Evolutionary conservation across 2,797 vertebrate genomes (phyloP).

Genomic region (Tadarida brasiliensis): DNA sequence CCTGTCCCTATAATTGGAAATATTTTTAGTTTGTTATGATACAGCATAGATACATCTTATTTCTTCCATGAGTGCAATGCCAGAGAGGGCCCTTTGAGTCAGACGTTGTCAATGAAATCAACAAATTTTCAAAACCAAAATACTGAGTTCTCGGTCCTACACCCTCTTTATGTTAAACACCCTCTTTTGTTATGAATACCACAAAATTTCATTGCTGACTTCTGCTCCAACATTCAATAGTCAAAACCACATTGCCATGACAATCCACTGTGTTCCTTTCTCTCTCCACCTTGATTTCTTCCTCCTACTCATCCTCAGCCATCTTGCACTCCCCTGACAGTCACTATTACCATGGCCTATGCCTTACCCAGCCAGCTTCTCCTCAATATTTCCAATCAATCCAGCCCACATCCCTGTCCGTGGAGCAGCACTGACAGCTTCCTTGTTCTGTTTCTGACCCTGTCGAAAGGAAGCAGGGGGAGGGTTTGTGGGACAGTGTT

Average conservation of each 20-base stretch:
- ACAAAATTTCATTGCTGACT: background rate
- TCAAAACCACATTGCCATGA: background rate
- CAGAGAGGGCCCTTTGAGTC: background rate
- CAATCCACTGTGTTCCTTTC: background rate
- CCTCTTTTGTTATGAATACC: background rate
- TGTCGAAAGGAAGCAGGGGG: too few species aligned
- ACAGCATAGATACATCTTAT: background rate
- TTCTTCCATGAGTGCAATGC: background rate
- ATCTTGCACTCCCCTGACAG: background rate
- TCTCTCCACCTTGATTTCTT: background rate
- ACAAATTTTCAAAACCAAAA: background rate
- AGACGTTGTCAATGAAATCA: background rate
- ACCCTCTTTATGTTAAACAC: background rate
- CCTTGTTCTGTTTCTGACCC: background rate
- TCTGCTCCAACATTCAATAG: background rate
- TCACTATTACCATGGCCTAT: background rate
- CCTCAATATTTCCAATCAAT: background rate
- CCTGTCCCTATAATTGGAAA: background rate
- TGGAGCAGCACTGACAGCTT: background rate
- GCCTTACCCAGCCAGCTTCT: background rate
- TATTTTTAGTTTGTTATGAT: background rate
- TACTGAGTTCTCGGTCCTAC: background rate
- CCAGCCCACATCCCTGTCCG: background rate
- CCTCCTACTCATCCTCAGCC: background rate
- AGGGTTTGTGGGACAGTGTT: background rate